Percentiles rank a stretch among this genome's conserved stretches.
These are phyloP conservation scores for Rhineura floridana DNA, from an alignment of 2,113 vertebrate genomes.

Conservation along the genomic window DNA sequence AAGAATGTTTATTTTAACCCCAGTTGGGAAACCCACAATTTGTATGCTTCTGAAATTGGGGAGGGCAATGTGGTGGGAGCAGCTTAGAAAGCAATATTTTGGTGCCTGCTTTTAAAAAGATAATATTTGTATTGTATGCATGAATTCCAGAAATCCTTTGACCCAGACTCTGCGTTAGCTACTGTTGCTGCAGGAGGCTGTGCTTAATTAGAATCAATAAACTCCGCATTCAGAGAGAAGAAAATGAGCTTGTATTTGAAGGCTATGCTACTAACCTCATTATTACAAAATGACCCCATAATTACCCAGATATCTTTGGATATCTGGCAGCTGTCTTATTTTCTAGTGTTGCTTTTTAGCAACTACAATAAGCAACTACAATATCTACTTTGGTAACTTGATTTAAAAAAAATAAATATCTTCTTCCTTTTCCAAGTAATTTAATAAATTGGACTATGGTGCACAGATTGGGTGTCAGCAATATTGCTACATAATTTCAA, in stretches of 20 bases:
- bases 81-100: not conserved
- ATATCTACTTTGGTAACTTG: not conserved
- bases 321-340: not conserved
- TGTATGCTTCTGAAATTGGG: not conserved
- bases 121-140: not conserved
- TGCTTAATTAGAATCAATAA: conserved; percentile 68
- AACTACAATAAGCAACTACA: not conserved
- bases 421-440: not conserved
- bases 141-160: not conserved
- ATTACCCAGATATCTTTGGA: not conserved
- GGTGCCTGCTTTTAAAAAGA: conserved; percentile 8
- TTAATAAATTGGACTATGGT: not conserved
- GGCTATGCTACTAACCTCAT: conserved; percentile 18
- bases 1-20: not conserved
- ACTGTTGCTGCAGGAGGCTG: conserved; percentile 49
- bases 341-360: not conserved
- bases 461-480: not conserved
- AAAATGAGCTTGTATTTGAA: conserved; percentile 58
- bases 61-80: too few relatives aligned
- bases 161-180: conserved; percentile 36
- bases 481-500: not conserved
- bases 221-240: conserved; percentile 26
- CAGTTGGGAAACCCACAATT: not conserved
- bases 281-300: not conserved
- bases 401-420: too few relatives aligned